phyloP scores from a whole-genome alignment of 23 tunicate species.

The Corella eumyota region DNA sequence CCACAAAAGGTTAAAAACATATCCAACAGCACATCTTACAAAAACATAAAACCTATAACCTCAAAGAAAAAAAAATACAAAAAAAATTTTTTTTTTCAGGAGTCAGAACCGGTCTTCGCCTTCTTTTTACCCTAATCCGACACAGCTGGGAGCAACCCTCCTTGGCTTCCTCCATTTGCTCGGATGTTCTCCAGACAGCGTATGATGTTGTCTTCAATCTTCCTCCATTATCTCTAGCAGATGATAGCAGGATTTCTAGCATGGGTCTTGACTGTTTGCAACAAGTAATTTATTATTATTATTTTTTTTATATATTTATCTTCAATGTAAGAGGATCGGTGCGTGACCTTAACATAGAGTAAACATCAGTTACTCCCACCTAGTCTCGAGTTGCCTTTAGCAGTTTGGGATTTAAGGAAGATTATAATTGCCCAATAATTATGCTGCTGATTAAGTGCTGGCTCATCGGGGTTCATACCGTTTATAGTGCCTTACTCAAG shows the following conservation, averaged over 20 bases:
- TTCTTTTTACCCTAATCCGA: slow-evolving; percentile 66
- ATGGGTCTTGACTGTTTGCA: slow-evolving; percentile 79
- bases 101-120: slow-evolving; percentile 77
- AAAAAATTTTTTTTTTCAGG: slow-evolving; percentile 16
- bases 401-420: no score
- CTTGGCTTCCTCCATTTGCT: slow-evolving; percentile 71
- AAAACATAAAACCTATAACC: no score
- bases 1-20: no score
- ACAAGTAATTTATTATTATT: slow-evolving; percentile 24
- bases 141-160: slow-evolving; percentile 67
- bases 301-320: neutral
- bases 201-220: slow-evolving; percentile 43
- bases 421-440: no score
- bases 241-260: slow-evolving; percentile 58
- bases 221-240: slow-evolving; percentile 86
- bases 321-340: no score
- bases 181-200: slow-evolving; percentile 75
- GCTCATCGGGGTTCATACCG: no score
- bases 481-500: no score
- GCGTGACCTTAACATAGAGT: no score
- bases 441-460: no score
- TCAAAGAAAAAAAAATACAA: neutral
- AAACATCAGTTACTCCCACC: no score
- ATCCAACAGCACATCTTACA: no score
- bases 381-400: no score